phyloP scores from a whole-genome alignment of 2,113 vertebrate genomes.

The Cervus canadensis region DNA sequence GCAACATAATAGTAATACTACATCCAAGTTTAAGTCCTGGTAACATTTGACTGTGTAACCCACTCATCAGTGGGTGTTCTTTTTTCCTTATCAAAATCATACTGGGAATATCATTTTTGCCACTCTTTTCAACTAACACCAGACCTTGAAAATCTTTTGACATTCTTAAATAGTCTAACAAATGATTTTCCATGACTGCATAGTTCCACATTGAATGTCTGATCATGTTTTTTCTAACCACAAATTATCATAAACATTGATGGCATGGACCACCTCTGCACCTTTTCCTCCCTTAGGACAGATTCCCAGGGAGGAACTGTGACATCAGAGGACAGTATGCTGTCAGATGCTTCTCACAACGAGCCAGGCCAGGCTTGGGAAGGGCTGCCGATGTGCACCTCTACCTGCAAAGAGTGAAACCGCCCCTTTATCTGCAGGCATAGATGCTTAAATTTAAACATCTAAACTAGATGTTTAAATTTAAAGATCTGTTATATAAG shows the following conservation, averaged over 20 bases:
- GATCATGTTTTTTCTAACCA: not conserved
- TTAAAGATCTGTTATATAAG: not conserved
- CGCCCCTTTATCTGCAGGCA: not conserved
- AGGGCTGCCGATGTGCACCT: not conserved
- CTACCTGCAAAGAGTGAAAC: not conserved
- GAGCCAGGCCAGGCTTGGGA: not conserved
- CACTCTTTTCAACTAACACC: not conserved
- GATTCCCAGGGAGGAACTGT: not conserved
- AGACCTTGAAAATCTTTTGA: not conserved
- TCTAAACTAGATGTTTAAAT: not conserved
- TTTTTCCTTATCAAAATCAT: not conserved
- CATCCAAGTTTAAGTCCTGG: not conserved
- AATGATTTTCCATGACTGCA: not conserved
- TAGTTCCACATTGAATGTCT: not conserved
- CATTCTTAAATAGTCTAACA: not conserved
- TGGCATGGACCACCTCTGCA: rapidly evolving
- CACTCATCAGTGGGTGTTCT: not conserved
- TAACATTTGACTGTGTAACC: not conserved
- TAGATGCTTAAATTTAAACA: not conserved
- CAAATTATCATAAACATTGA: not conserved
- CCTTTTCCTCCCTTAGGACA: not conserved
- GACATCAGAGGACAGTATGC: not conserved
- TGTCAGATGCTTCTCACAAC: rapidly evolving
- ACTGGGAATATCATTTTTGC: not conserved
- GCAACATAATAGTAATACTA: not conserved